These are phyloP conservation scores for Stratiomys singularior DNA, from an alignment of 2,888 invertebrate species.

Conservation along the genomic window DNA sequence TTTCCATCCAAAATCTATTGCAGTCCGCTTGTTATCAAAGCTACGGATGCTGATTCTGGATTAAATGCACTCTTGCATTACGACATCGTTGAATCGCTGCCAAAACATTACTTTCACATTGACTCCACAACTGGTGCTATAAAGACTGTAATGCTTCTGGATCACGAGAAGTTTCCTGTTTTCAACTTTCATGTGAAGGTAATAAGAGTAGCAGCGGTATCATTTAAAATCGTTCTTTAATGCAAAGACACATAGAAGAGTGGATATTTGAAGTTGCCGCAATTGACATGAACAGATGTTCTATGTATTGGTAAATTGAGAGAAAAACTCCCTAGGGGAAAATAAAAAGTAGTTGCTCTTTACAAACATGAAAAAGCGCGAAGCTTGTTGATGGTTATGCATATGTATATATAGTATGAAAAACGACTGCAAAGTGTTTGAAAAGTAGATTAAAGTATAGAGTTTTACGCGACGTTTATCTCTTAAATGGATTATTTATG, in stretches of 20 bases:
- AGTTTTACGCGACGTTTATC: too few relatives aligned
- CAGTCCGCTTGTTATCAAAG: constrained; percentile 85
- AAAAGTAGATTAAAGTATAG: too few relatives aligned
- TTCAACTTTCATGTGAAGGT: constrained; percentile 87
- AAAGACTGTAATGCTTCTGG: constrained; percentile 78
- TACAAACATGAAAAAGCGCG: too few relatives aligned
- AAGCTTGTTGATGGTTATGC: too few relatives aligned
- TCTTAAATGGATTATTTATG: neutral
- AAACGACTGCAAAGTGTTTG: too few relatives aligned
- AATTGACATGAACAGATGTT: too few relatives aligned
- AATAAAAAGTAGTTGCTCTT: too few relatives aligned
- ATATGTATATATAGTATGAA: too few relatives aligned
- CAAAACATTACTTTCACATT: constrained; percentile 83
- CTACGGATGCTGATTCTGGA: constrained; percentile 87
- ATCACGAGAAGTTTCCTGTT: constrained; percentile 77
- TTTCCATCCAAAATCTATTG: constrained; percentile 46
- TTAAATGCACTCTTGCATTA: constrained; percentile 86
- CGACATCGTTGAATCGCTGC: constrained; percentile 83
- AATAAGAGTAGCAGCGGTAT: constrained; percentile 30
- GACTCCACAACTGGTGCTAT: constrained; percentile 91
- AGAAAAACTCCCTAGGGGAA: too few relatives aligned
- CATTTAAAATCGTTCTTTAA: neutral
- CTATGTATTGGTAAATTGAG: too few relatives aligned
- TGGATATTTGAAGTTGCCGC: too few relatives aligned
- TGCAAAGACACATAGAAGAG: too few relatives aligned